Evolutionary conservation across 1,140 invertebrate species (phyloP), one percentile per base, ranked within the genome.

Genomic region (Leptopilina boulardi): DNA sequence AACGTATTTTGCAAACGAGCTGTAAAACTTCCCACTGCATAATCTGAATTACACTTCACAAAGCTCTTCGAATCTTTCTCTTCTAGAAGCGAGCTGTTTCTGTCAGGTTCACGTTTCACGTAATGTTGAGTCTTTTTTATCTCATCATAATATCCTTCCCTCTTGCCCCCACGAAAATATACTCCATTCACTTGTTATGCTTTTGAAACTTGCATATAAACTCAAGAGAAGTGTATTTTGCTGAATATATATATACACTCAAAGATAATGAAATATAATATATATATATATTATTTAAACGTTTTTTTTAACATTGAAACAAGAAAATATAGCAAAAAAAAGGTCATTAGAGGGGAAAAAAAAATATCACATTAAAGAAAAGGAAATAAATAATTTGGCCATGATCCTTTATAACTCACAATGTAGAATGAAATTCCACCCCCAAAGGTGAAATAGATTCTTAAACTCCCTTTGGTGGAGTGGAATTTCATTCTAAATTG

Each of bases 11-110:
- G 59, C 59, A 66, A 66, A 66, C 47, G 47, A 51, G 47, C 47
- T 51, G 59, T 66, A 66, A 66, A 66, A 66, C 59, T 66, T 66
- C 26, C 26, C 59, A 66, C 59, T 66, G 59, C 59, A 66, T 30
- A 66, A 66, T 66, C 59, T 66, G 56, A 59, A 59, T 59, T 59
- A 59, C 56, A 59, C 56, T 59, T 59, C 9, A 66, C 26, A 66
- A 66, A 34, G 23, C 59, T 66, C 56, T 66, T 66, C 59, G 26
- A n/a, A 30, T 66, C 59, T 66, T 66, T 66, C 59, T 66, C 59
- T 51, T n/a, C n/a, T n/a, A n/a, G n/a, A n/a, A 18, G 59, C 34
- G 34, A 34, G 26, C 59, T 66, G 59, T 66, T 66, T n/a, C 59
- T 66, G 59, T 66, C 59, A 66, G 59, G 11, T 30, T 66, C 23